Evolutionary conservation across 2,113 vertebrate species (phyloP).

Genomic region (Solenodon paradoxus): DNA sequence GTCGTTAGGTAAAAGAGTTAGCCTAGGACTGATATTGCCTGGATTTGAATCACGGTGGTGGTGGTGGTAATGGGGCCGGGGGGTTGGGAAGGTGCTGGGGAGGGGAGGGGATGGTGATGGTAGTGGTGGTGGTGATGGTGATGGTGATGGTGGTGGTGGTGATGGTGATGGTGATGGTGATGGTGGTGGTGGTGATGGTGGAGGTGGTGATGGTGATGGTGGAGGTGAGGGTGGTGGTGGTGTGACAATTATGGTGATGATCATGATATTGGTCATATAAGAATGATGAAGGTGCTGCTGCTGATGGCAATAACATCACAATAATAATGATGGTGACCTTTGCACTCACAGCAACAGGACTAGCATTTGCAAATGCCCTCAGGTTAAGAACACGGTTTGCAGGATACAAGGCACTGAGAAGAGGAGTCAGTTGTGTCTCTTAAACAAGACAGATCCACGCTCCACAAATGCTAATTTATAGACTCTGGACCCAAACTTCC

Average conservation of each 20-base stretch:
- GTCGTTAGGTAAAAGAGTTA: background rate
- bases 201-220: too few species aligned
- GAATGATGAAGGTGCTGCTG: too few species aligned
- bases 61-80: too few species aligned
- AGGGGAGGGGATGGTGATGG: too few species aligned
- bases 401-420: background rate
- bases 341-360: background rate
- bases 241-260: too few species aligned
- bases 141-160: background rate
- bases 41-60: background rate
- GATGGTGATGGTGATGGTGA: background rate
- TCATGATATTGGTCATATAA: background rate
- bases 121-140: background rate
- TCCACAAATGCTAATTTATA: background rate
- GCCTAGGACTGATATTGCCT: background rate
- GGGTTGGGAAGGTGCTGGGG: too few species aligned
- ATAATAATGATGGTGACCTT: background rate
- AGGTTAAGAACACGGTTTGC: background rate
- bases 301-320: rapidly evolving
- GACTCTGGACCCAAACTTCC: background rate
- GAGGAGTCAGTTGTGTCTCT: background rate
- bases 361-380: background rate
- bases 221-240: too few species aligned
- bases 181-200: background rate
- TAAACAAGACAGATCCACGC: background rate